Evolutionary conservation across 35 echinoderm and acorn worm species (phyloP).

Genomic region (Ptychodera flava): DNA sequence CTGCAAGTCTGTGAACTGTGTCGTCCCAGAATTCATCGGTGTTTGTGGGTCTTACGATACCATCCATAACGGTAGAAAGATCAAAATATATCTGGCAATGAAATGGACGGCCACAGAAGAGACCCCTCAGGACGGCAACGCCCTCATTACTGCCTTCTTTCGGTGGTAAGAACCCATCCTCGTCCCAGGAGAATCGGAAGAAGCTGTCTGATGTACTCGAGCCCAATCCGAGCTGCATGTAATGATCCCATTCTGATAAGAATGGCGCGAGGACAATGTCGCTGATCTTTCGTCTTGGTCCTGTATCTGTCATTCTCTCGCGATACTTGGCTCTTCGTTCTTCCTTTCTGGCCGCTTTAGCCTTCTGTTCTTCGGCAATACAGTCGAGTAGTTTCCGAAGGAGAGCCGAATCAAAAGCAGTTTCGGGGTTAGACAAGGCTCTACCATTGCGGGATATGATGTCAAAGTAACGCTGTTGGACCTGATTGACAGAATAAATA

Average conservation of each 20-base stretch:
- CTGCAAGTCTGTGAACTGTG: slow-evolving; percentile 87
- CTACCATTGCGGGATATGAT: not conserved
- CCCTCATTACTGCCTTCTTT: not conserved
- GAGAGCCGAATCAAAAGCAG: not conserved
- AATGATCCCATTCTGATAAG: not conserved
- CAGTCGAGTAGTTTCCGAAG: not conserved
- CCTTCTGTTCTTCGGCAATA: not conserved
- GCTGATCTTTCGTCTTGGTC: not conserved
- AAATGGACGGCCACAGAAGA: slow-evolving; percentile 92
- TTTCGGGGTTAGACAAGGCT: not conserved
- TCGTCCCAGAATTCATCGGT: slow-evolving; percentile 98
- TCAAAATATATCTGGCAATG: slow-evolving; percentile 93
- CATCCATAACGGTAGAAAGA: slow-evolving; percentile 56
- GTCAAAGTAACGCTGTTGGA: not conserved
- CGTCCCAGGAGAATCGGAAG: not conserved
- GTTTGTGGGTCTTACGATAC: slow-evolving; percentile 62
- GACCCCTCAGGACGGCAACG: slow-evolving; percentile 19
- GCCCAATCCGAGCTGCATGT: not conserved
- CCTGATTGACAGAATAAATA: too few relatives aligned
- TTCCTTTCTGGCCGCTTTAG: not conserved
- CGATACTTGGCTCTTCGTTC: not conserved
- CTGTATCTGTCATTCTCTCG: not conserved
- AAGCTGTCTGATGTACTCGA: not conserved
- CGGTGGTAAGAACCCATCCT: not conserved
- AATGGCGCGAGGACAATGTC: not conserved